phyloP scores from a whole-genome alignment of 2,888 invertebrate genomes.

The Dascillus cervinus region DNA sequence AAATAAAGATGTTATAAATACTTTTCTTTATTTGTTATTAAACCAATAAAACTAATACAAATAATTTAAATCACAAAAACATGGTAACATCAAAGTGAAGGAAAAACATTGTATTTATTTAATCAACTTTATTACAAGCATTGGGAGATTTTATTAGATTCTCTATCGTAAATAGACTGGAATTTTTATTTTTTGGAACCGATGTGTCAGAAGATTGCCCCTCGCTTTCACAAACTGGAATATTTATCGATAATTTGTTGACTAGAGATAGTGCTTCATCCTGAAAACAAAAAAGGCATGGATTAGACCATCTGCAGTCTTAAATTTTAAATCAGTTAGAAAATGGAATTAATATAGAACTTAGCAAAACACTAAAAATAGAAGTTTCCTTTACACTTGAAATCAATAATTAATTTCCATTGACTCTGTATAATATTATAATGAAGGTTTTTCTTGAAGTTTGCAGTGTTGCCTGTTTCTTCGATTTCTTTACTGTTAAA shows the following conservation, averaged over 20 bases:
- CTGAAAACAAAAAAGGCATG: constrained; percentile 30
- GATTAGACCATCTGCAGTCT: too few relatives aligned
- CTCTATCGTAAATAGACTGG: constrained; percentile 41
- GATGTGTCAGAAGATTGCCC: constrained; percentile 11
- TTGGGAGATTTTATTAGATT: constrained; percentile 40
- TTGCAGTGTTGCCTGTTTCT: too few relatives aligned
- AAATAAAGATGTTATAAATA: constrained; percentile 13
- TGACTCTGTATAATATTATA: too few relatives aligned
- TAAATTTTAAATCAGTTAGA: too few relatives aligned
- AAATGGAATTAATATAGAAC: too few relatives aligned
- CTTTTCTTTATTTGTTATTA: constrained; percentile 18
- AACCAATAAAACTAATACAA: constrained; percentile 27
- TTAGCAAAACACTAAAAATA: too few relatives aligned
- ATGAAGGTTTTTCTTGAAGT: too few relatives aligned
- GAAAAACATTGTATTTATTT: constrained; percentile 30
- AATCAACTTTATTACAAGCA: constrained; percentile 31
- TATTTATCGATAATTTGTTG: constrained; percentile 21
- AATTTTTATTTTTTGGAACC: constrained; percentile 34
- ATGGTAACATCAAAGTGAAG: constrained; percentile 31
- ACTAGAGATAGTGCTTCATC: constrained; percentile 32
- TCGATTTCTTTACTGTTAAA: too few relatives aligned
- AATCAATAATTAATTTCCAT: too few relatives aligned
- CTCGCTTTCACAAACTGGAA: too few relatives aligned
- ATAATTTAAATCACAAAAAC: constrained; percentile 32
- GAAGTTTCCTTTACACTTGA: too few relatives aligned